A percentile compares a stretch with the other conserved stretches of the same genome.
Conservation (phyloP, 1,140 invertebrate genomes). For the Ruditapes philippinarum region DNA sequence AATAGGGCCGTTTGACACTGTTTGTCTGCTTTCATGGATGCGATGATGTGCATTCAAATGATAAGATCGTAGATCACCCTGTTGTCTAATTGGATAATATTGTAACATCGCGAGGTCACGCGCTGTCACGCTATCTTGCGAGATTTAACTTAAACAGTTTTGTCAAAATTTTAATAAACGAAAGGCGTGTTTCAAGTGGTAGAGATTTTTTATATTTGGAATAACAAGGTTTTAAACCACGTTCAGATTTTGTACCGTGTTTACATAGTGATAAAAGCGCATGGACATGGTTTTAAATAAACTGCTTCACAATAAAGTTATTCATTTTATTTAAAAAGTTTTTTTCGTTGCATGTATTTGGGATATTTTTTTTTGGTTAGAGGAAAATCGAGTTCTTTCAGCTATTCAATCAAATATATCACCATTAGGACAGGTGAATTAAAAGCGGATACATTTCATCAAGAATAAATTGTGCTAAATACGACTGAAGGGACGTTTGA, state of each 20-base stretch:
- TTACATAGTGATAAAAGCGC: slow-evolving; percentile 16
- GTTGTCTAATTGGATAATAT: slow-evolving; percentile 63
- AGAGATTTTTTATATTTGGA: slow-evolving; percentile 16
- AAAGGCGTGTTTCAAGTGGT: slow-evolving; percentile 3
- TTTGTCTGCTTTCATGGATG: background rate
- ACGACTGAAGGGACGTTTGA: slow-evolving; percentile 16
- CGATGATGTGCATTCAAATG: slow-evolving; percentile 35
- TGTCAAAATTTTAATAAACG: slow-evolving; percentile 57
- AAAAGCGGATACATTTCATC: background rate
- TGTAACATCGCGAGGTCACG: slow-evolving; percentile 62
- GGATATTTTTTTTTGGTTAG: too few species aligned
- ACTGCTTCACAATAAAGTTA: slow-evolving; percentile 16
- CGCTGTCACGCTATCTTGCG: slow-evolving; percentile 50
- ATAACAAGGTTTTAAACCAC: background rate
- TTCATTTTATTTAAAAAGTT: slow-evolving; percentile 12
- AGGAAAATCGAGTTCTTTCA: too few species aligned
- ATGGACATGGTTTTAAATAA: background rate
- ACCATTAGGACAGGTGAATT: background rate
- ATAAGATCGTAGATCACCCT: slow-evolving; percentile 53
- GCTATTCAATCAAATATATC: background rate
- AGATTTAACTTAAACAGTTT: slow-evolving; percentile 40
- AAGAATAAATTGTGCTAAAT: slow-evolving; percentile 18
- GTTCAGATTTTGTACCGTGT: background rate
- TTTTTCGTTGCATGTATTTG: too few species aligned
- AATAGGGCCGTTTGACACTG: slow-evolving; percentile 12